A percentile compares a stretch with the other conserved stretches of the same genome.
Conservation (phyloP, 1,140 invertebrate species). For the Cyclina sinensis region DNA sequence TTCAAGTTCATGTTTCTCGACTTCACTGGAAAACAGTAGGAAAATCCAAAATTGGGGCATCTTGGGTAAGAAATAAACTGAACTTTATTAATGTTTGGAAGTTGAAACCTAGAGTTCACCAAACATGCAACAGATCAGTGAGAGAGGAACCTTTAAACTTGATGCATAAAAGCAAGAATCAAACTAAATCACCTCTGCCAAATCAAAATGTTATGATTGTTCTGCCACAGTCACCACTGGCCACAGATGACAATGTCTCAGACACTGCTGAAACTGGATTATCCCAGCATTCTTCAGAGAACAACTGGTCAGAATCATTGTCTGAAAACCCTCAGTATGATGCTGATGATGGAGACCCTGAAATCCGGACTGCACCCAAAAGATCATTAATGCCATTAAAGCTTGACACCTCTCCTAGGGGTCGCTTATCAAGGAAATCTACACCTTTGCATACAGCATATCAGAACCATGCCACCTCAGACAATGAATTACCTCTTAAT, state of each 20-base stretch:
- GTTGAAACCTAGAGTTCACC: not conserved
- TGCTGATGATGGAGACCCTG: conserved; percentile 48
- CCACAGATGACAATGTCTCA: conserved; percentile 25
- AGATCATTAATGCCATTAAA: conserved; percentile 69
- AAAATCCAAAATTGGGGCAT: conserved; percentile 29
- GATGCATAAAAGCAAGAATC: conserved; percentile 41
- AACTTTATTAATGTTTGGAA: not conserved
- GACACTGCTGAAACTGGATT: conserved; percentile 48
- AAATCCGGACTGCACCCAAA: conserved; percentile 78
- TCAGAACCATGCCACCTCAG: conserved; percentile 52
- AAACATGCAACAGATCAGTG: not conserved
- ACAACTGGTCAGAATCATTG: conserved; percentile 69
- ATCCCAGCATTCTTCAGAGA: conserved; percentile 59
- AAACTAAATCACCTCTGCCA: conserved; percentile 26
- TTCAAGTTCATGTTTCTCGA: conserved; percentile 86
- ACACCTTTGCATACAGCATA: conserved; percentile 27
- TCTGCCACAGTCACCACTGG: conserved; percentile 79
- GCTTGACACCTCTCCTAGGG: conserved; percentile 47
- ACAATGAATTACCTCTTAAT: conserved; percentile 56
- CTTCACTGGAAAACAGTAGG: conserved; percentile 54
- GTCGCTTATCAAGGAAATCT: conserved; percentile 7
- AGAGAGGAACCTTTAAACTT: conserved; percentile 15
- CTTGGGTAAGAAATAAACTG: conserved; percentile 36
- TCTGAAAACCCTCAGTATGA: conserved; percentile 62
- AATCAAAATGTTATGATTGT: conserved; percentile 80